Evolutionary conservation across 2,797 vertebrate genomes (phyloP).

Genomic region (Otus scops): DNA sequence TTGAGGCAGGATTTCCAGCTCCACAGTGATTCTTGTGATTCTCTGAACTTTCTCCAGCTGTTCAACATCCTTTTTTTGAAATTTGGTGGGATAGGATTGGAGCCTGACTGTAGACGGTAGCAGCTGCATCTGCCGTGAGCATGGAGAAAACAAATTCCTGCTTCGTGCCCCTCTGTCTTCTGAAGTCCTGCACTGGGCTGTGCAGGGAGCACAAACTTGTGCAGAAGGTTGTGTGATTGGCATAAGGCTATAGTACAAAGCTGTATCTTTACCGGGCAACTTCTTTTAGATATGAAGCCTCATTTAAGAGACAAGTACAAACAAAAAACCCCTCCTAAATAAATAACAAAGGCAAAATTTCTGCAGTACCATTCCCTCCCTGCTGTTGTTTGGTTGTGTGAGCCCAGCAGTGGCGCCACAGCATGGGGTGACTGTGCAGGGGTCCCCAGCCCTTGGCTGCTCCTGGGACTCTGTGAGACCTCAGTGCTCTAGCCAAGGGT

Average conservation of each 20-base stretch:
- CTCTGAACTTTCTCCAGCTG: background rate
- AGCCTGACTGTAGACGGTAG: background rate
- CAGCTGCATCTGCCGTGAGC: background rate
- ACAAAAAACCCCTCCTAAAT: background rate
- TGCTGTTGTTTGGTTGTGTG: background rate
- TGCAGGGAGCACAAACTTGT: background rate
- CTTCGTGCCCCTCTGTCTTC: background rate
- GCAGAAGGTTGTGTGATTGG: background rate
- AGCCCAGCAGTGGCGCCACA: background rate
- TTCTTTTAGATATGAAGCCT: background rate
- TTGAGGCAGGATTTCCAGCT: background rate
- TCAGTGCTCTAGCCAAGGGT: background rate
- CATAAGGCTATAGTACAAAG: background rate
- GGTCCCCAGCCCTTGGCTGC: background rate
- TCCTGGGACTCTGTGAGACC: background rate
- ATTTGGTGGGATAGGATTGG: background rate
- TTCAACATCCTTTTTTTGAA: background rate
- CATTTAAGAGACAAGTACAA: background rate
- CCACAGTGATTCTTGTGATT: background rate
- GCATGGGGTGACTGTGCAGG: fast-evolving
- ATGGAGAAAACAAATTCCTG: background rate
- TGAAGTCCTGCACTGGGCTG: background rate
- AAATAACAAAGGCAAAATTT: background rate
- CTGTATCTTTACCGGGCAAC: background rate
- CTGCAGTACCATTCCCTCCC: background rate